Base-by-base conservation (phyloP, 1,140 invertebrate species). In the Maniola jurtina region DNA sequence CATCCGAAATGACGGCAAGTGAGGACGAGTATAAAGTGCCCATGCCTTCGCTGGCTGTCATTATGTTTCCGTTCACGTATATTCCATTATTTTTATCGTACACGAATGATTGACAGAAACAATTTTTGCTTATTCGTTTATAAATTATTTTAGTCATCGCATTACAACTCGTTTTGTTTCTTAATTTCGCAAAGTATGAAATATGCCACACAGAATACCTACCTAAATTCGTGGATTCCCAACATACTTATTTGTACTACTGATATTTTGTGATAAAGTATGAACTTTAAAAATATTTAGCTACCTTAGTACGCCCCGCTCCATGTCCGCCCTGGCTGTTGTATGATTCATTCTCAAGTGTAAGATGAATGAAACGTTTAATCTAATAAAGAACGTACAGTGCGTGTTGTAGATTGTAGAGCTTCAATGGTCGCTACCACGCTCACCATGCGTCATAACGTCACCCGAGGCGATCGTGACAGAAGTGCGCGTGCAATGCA, bases 381-480 rank as follows among this genome's bases (percentile, higher is more conserved):
- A 40, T 40, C 38, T 9, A 7, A 40, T 40, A 9, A 11, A 40
- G 10, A 11, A n/a, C 8, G 6, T 47, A 47, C 2, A 47, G n/a
- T n/a, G n/a, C n/a, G n/a, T 11, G 6, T 14, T 16, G 16, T 8
- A 13, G 25, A 13, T 50, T 15, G 14, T 50, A 50, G 48, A 50
- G 48, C 11, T 50, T 13, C 48, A 50, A 50, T 50, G 16, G 6
- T 14, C 48, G 76, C 66, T 72, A 77, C 72, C 63, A 71, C 64
- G 66, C 66, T 61, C 70, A 42, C 66, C 66, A 55, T 67, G 67
- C 57, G 66, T 61, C 62, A 68, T 57, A 63, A 57, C 79, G 79
- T 83, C 79, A 82, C 84, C 76, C 60, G 77, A 64, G 78, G 86
- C 71, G 69, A 69, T 87, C 87, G 85, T 89, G 85, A 84, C 79